Evolutionary conservation across 1,140 invertebrate genomes (phyloP), one percentile per base, ranked within the genome.

Genomic region (Hypsibius dujardini): DNA sequence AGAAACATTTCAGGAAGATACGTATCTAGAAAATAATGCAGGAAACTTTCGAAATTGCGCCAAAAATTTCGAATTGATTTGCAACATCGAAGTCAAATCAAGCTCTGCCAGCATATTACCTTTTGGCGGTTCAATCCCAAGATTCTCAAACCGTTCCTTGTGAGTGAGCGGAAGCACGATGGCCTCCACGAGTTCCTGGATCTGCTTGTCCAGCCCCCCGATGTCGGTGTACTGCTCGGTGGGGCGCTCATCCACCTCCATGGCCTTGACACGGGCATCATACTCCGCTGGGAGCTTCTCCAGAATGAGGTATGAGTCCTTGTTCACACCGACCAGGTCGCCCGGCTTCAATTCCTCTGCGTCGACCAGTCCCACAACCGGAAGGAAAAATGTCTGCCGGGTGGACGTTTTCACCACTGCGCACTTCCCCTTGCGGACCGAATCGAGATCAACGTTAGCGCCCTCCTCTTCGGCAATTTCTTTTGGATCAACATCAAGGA

Each of bases 341-440:
- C 93, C 95, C 50, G 95, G 95, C 77, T 97, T 97, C 40, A 99
- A 79, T 77, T 96, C 90, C 76, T 95, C 93, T 14, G 95, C 88
- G 83, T 98, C 95, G 2, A 99, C 95, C 1, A 99, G 80, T 1
- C 96, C 96, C 80, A 99, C 98, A 1, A 99, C 95, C 70, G 96
- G 96, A 73, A 99, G 80, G 78, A 99, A 99, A 76, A 99, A 99
- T 0, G 96, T 98, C 83, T 98, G 75, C 76, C 96, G 84, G 0
- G 96, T 99, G 0, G 95, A 98, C 0, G 96, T 99, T 81, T 99
- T 99, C 74, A 99, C 97, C 46, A 99, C 96, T 14, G 95, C 96
- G 83, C 95, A 98, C 83, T 99, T 98, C 59, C 96, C 96, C 81
- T 97, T 98, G 46, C 95, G 84, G 78, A 96, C 92, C 2, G 95